These are phyloP conservation scores for Drosophila helvetica DNA, from an alignment of 2,888 invertebrate genomes.

Conservation along the genomic window DNA sequence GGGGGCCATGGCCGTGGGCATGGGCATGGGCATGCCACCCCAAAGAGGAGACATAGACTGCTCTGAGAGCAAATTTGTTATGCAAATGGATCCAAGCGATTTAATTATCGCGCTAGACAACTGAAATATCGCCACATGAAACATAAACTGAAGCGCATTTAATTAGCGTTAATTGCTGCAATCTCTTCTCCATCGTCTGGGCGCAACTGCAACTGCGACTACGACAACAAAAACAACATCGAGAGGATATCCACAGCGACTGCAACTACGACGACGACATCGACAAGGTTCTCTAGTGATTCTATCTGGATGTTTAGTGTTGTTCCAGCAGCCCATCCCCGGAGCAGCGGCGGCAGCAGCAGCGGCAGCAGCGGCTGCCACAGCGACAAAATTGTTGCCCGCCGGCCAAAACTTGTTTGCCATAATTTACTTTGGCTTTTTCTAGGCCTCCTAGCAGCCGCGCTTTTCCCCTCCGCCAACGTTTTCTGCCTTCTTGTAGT, in stretches of 20 bases:
- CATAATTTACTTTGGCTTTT: constrained; percentile 82
- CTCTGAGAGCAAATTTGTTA: constrained; percentile 73
- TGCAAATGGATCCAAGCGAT: constrained; percentile 79
- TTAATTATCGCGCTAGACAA: constrained; percentile 82
- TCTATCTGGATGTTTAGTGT: constrained; percentile 55
- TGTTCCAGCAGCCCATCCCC: constrained; percentile 33
- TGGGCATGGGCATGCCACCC: constrained; percentile 6
- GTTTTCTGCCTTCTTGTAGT: constrained; percentile 5
- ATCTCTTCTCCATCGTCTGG: constrained; percentile 63
- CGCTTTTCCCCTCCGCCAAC: neutral
- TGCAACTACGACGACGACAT: constrained; percentile 26
- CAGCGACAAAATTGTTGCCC: constrained; percentile 81
- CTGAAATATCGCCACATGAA: constrained; percentile 80
- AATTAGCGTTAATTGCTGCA: constrained; percentile 82
- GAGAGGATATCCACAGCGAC: constrained; percentile 29
- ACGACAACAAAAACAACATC: constrained; percentile 35
- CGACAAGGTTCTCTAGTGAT: constrained; percentile 52
- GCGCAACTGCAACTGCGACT: constrained; percentile 24
- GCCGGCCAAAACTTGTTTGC: constrained; percentile 82
- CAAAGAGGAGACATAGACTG: neutral
- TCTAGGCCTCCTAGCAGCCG: constrained; percentile 46
- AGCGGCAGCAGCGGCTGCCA: constrained; percentile 45
- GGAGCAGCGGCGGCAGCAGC: constrained; percentile 13
- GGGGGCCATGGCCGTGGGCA: neutral
- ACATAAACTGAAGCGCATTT: constrained; percentile 77